Conservation (phyloP, 2,797 vertebrate species). For the Graptemys geographica region DNA sequence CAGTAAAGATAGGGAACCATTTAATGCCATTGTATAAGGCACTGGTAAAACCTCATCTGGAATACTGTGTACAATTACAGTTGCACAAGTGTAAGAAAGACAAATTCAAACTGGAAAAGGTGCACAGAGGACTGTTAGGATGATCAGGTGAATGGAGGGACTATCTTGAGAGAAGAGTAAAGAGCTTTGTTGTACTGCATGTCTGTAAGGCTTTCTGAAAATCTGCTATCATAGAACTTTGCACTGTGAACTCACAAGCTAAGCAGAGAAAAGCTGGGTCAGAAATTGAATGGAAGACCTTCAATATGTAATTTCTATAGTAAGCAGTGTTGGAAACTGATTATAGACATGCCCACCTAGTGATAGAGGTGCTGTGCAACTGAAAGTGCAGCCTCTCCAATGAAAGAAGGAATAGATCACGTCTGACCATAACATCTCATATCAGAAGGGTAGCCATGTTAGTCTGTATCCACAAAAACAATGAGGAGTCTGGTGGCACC, state of each 20-base stretch:
- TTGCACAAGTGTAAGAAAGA: too few species aligned
- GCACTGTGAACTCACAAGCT: background rate
- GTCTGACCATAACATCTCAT: background rate
- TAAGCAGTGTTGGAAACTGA: background rate
- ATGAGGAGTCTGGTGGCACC: too few species aligned
- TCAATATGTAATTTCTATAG: background rate
- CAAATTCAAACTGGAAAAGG: too few species aligned
- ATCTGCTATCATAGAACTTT: background rate
- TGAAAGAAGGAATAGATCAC: background rate
- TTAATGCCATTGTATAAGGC: too few species aligned
- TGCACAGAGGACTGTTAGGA: too few species aligned
- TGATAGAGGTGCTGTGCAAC: background rate
- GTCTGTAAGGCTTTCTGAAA: background rate
- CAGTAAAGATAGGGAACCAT: too few species aligned
- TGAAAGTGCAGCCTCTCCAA: background rate
- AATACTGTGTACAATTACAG: too few species aligned
- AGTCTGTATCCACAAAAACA: too few species aligned
- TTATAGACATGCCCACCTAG: accelerated
- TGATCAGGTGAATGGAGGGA: background rate
- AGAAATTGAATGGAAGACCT: background rate
- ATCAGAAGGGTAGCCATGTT: too few species aligned
- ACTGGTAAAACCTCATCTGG: too few species aligned
- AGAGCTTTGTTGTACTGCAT: background rate
- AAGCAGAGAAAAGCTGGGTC: background rate
- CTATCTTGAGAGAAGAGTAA: background rate